These are phyloP conservation scores for Buceros bicornis DNA, from an alignment of 2,797 vertebrate species.

Conservation along the genomic window DNA sequence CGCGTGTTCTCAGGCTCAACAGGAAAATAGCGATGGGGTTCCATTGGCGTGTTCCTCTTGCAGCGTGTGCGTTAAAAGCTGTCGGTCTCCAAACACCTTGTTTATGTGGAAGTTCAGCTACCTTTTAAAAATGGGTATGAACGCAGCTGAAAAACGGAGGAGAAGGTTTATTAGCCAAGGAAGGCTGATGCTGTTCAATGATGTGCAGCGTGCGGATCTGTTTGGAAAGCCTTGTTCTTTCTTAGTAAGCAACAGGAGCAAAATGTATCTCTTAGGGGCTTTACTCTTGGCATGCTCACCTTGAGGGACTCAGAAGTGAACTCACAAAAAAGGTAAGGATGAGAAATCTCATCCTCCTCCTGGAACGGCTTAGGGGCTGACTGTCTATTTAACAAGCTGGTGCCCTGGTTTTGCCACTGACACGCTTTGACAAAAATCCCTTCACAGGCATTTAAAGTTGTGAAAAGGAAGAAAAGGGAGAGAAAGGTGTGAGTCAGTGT, in stretches of 20 bases:
- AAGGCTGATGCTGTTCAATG: constrained; percentile 49
- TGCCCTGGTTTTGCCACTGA: constrained; percentile 47
- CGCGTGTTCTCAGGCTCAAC: not conserved
- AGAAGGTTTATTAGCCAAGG: constrained; percentile 17
- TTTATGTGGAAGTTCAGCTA: not conserved
- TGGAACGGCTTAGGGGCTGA: not conserved
- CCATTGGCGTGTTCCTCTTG: not conserved
- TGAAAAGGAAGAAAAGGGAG: not conserved
- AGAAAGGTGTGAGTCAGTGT: not conserved
- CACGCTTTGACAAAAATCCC: constrained; percentile 19
- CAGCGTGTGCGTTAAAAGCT: not conserved
- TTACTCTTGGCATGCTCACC: constrained; percentile 19
- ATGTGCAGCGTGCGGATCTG: constrained; percentile 25
- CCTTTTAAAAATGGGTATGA: constrained; percentile 12
- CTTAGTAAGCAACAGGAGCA: constrained; percentile 20
- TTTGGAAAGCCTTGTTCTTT: constrained; percentile 47
- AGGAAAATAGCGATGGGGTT: not conserved
- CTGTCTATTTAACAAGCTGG: constrained; percentile 59
- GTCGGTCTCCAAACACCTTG: not conserved
- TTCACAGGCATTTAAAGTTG: not conserved
- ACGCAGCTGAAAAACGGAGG: constrained; percentile 10
- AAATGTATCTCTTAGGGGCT: constrained; percentile 25
- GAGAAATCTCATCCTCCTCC: constrained; percentile 42
- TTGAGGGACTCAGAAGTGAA: constrained; percentile 31
- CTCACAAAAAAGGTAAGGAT: not conserved